phyloP scores from a whole-genome alignment of 2,113 vertebrate genomes.

The Mustelus asterias region DNA sequence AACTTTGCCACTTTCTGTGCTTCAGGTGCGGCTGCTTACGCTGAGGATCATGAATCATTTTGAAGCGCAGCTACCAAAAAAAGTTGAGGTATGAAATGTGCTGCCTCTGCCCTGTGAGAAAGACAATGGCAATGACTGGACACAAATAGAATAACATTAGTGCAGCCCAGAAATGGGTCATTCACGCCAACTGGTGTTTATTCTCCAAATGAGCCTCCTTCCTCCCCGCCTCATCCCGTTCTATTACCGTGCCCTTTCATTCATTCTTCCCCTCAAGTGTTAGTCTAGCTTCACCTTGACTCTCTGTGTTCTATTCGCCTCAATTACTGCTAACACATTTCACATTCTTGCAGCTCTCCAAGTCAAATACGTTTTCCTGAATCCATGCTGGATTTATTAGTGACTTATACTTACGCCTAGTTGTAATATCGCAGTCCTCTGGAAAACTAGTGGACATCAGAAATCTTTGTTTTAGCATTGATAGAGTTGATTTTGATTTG shows the following conservation, averaged over 20 bases:
- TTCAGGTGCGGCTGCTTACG: conserved; percentile 80
- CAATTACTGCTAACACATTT: too few relatives aligned
- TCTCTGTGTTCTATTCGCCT: too few relatives aligned
- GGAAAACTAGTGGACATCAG: neutral
- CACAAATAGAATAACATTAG: neutral
- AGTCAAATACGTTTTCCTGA: too few relatives aligned
- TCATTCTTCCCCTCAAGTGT: too few relatives aligned
- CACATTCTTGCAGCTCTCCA: too few relatives aligned
- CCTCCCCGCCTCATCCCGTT: neutral
- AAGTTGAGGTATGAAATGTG: conserved; percentile 63
- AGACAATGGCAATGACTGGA: neutral
- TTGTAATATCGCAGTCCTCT: neutral
- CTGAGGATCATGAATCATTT: conserved; percentile 86
- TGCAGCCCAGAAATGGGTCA: neutral
- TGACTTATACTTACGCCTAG: neutral
- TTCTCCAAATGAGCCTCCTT: neutral
- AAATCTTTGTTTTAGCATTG: neutral
- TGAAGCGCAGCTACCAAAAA: conserved; percentile 57
- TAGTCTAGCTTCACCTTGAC: too few relatives aligned
- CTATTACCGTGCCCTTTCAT: too few relatives aligned
- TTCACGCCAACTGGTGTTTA: neutral
- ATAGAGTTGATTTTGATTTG: neutral
- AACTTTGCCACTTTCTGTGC: conserved; percentile 37
- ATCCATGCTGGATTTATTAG: too few relatives aligned
- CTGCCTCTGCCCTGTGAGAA: too few relatives aligned